Percentiles rank a stretch among this genome's conserved stretches.
These are phyloP conservation scores for Echeneis naucrates DNA, from an alignment of 2,797 vertebrate genomes.

Conservation along the genomic window DNA sequence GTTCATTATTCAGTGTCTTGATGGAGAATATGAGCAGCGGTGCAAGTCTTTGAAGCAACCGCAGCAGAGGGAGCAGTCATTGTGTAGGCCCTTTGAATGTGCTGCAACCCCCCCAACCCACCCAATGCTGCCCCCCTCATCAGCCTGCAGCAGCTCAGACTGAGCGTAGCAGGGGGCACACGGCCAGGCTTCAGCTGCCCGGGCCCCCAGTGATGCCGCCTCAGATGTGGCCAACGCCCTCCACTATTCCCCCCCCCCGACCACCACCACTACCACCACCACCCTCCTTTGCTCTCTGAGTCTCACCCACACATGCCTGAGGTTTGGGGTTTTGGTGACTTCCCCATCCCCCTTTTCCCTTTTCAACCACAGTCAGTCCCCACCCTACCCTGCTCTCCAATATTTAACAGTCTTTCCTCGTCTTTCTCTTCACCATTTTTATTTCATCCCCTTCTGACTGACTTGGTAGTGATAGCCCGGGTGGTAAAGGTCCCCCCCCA, in stretches of 20 bases:
- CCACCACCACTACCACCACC: slow-evolving; percentile 38
- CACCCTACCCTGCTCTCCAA: slow-evolving; percentile 54
- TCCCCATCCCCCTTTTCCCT: slow-evolving; percentile 49
- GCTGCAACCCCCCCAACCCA: slow-evolving; percentile 61
- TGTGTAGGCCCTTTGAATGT: slow-evolving; percentile 89
- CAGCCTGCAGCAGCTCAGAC: slow-evolving; percentile 83
- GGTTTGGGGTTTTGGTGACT: slow-evolving; percentile 84
- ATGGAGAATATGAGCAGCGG: slow-evolving; percentile 82
- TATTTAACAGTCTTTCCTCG: slow-evolving; percentile 44
- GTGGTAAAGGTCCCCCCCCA: slow-evolving; percentile 28
- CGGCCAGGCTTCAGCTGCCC: slow-evolving; percentile 86
- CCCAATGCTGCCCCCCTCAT: neutral
- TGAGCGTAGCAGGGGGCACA: slow-evolving; percentile 84
- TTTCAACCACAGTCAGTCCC: slow-evolving; percentile 69
- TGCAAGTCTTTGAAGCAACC: slow-evolving; percentile 91
- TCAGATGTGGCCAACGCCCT: slow-evolving; percentile 92
- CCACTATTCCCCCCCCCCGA: slow-evolving; percentile 25
- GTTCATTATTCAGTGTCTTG: slow-evolving; percentile 49
- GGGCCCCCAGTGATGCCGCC: slow-evolving; percentile 86
- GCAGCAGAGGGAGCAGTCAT: slow-evolving; percentile 89
- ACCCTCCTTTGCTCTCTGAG: slow-evolving; percentile 68
- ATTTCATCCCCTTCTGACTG: slow-evolving; percentile 28
- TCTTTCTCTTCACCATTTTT: slow-evolving; percentile 12
- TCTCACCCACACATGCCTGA: slow-evolving; percentile 90
- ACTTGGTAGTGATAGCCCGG: slow-evolving; percentile 37